Evolutionary conservation across 2,797 vertebrate genomes (phyloP), one percentile per base, ranked within the genome.

Genomic region (Squalus acanthias): DNA sequence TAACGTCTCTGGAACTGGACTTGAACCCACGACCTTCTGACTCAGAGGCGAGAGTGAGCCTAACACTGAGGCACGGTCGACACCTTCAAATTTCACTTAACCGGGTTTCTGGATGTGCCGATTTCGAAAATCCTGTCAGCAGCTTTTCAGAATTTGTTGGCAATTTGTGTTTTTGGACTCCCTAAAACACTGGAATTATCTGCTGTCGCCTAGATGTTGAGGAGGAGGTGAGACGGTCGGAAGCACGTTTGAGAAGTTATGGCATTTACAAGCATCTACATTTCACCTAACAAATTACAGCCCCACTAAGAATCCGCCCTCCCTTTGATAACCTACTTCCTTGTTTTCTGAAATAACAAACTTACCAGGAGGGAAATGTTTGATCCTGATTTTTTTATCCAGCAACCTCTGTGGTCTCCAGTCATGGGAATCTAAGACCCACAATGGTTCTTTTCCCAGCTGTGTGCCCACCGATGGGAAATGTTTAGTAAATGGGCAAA

Each of bases 281-380:
- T 72, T 95, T 95, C 46, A 76, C 29, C 17, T 7, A 60, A 95
- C 69, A 76, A 15, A 6, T 72, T 57, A 6, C 12, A 76, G 50
- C 24, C 17, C 29, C 50, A n/a, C 6, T 20, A 76, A 53, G 12
- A 95, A 29, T 20, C 69, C 33, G 12, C 8, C 67, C 13, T 91
- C 60, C 57, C 39, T 95, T 92, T 72, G 67, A 95, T 17, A 72
- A 57, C 39, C n/a, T 70, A 24, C 15, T 94, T 67, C 63, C 67
- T 72, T 60, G 50, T 95, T 76, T 57, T 74, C 26, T 76, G 15
- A 76, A 76, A 95, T 29, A 95, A 95, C 50, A 76, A 95, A 95
- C 70, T 57, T 57, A 95, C 26, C 50, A 74, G 26, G 69, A 20
- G 10, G 22, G 6, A 70, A 24, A 13, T 63, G 57, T n/a, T 29